Percentiles rank a stretch among this genome's conserved stretches.
phyloP scores from a whole-genome alignment of 23 tunicate genomes.

The Clavelina lepadiformis region DNA sequence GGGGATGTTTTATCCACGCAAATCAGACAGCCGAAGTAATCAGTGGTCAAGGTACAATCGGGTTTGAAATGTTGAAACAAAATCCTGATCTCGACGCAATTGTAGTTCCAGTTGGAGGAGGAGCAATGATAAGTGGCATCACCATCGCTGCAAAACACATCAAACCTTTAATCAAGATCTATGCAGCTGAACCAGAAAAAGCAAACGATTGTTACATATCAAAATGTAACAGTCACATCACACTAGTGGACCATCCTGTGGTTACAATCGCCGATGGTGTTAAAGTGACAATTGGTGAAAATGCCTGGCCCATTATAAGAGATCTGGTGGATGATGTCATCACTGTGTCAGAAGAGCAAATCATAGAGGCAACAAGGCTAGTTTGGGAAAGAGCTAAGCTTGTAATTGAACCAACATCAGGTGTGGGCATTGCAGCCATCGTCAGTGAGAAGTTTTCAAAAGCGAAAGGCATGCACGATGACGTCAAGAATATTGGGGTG shows the following conservation, averaged over 20 bases:
- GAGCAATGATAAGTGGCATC: constrained; percentile 88
- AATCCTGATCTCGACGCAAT: constrained; percentile 78
- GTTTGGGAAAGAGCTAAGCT: constrained; percentile 84
- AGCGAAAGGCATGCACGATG: constrained; percentile 9
- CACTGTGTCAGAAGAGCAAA: constrained; percentile 82
- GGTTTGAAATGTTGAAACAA: constrained; percentile 83
- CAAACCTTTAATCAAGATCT: constrained; percentile 69
- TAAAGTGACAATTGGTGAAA: constrained; percentile 63
- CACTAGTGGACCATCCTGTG: constrained; percentile 30
- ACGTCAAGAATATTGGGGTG: constrained; percentile 58
- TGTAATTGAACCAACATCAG: constrained; percentile 94
- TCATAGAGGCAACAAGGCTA: constrained; percentile 62
- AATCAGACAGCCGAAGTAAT: constrained; percentile 64
- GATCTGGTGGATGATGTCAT: constrained; percentile 94
- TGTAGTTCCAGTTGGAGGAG: constrained; percentile 91
- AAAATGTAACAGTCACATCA: constrained; percentile 36
- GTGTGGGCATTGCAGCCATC: constrained; percentile 90
- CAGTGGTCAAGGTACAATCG: constrained; percentile 94
- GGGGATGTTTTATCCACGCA: constrained; percentile 44
- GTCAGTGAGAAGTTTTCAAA: constrained; percentile 19
- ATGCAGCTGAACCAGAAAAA: constrained; percentile 93
- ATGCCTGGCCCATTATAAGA: constrained; percentile 95
- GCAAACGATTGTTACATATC: constrained; percentile 89
- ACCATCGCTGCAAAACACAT: constrained; percentile 72
- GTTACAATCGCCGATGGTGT: constrained; percentile 95